A percentile compares a stretch with the other conserved stretches of the same genome.
These are phyloP conservation scores for Prinia subflava DNA, from an alignment of 2,113 vertebrate genomes.

Conservation along the genomic window DNA sequence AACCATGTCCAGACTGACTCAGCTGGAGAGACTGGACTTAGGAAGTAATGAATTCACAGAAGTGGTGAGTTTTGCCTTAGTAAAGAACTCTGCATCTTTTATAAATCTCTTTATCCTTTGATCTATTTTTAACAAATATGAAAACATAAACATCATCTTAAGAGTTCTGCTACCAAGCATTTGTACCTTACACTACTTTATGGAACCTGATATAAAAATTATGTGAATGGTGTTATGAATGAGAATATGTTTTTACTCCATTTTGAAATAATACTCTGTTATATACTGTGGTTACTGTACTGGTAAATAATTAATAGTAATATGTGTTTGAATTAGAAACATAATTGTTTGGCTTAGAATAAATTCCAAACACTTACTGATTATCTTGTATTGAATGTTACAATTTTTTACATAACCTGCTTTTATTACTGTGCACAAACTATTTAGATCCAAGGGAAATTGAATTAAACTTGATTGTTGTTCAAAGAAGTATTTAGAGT, in stretches of 20 bases:
- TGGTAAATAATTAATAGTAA: neutral
- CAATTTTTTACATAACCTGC: neutral
- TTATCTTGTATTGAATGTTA: neutral
- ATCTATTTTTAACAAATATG: conserved; percentile 9
- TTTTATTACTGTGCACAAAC: neutral
- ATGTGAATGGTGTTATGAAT: neutral
- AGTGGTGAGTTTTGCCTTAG: conserved; percentile 75
- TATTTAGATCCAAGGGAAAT: neutral
- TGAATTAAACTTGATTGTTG: neutral
- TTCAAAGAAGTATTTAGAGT: neutral
- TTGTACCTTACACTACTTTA: neutral
- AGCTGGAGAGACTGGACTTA: conserved; percentile 95
- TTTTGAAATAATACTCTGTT: neutral
- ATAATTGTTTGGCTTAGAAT: neutral
- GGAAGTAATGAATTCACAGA: conserved; percentile 99
- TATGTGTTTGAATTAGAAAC: neutral
- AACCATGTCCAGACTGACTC: conserved; percentile 96
- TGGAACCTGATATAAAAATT: neutral
- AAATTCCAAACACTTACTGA: neutral
- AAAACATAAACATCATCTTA: neutral
- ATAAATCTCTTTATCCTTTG: neutral
- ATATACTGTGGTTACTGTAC: neutral
- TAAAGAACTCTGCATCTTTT: neutral
- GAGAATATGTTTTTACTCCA: neutral
- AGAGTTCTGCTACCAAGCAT: neutral